A percentile compares a stretch with the other conserved stretches of the same genome.
These are phyloP conservation scores for Hanleya hanleyi DNA, from an alignment of 2,888 invertebrate genomes.

Conservation along the genomic window DNA sequence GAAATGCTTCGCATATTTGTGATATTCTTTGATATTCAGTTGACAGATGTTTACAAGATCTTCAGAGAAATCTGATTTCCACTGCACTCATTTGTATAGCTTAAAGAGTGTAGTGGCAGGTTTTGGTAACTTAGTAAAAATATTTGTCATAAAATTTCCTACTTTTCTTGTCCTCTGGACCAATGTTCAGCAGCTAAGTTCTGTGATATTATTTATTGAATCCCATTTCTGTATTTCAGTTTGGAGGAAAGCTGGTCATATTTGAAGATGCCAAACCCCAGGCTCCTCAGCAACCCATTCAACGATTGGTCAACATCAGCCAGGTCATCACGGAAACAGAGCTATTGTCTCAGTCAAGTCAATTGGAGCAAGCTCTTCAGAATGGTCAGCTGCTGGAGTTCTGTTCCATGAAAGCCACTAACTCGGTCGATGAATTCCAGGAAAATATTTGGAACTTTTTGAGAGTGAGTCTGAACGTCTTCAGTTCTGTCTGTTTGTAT, in stretches of 20 bases:
- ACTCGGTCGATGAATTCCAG: slow-evolving; percentile 77
- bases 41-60: too few relatives aligned
- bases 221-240: slow-evolving; percentile 78
- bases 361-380: slow-evolving; percentile 83
- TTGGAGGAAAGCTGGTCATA: slow-evolving; percentile 92
- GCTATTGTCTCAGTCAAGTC: slow-evolving; percentile 84
- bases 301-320: slow-evolving; percentile 72
- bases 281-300: slow-evolving; percentile 53
- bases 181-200: too few relatives aligned
- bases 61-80: too few relatives aligned
- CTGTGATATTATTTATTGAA: too few relatives aligned
- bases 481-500: too few relatives aligned
- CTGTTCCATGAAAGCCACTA: slow-evolving; percentile 77
- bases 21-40: too few relatives aligned
- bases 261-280: slow-evolving; percentile 79
- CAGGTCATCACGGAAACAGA: slow-evolving; percentile 91
- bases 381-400: slow-evolving; percentile 79
- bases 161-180: too few relatives aligned
- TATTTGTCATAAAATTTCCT: too few relatives aligned
- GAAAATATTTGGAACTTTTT: slow-evolving; percentile 92
- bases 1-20: background rate
- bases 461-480: slow-evolving; percentile 76
- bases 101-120: too few relatives aligned
- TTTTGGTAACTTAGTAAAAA: too few relatives aligned
- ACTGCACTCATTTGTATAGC: too few relatives aligned